These are phyloP conservation scores for Callipepla californica DNA, from an alignment of 2,113 vertebrate genomes.

Conservation along the genomic window DNA sequence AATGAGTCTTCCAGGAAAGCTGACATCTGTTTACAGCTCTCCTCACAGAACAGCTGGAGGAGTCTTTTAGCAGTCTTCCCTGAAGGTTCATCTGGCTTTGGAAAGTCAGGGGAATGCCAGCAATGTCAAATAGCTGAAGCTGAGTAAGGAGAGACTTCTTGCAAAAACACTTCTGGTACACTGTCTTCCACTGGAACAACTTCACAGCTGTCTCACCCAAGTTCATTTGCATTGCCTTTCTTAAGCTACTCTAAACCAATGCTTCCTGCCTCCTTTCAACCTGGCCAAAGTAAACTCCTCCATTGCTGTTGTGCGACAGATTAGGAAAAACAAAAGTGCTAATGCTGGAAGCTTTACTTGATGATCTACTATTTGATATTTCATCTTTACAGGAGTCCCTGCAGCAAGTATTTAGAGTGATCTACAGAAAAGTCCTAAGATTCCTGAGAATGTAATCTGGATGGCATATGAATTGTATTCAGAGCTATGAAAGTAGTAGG, in stretches of 20 bases:
- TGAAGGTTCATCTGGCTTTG: neutral
- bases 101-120: accelerated
- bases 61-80: neutral
- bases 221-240: neutral
- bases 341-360: neutral
- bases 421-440: neutral
- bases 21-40: neutral
- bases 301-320: accelerated
- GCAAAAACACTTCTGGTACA: neutral
- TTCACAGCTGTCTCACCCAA: neutral
- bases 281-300: neutral
- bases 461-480: neutral
- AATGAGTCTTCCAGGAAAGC: neutral
- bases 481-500: neutral
- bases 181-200: neutral
- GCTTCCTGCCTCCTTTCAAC: neutral
- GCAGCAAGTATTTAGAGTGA: neutral
- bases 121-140: neutral
- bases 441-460: neutral
- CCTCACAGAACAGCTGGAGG: neutral
- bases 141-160: neutral
- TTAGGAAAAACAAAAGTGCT: neutral
- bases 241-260: neutral
- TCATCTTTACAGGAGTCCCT: neutral
- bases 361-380: neutral